Conservation (phyloP, 2,797 vertebrate genomes). For the Chromis chromis region DNA sequence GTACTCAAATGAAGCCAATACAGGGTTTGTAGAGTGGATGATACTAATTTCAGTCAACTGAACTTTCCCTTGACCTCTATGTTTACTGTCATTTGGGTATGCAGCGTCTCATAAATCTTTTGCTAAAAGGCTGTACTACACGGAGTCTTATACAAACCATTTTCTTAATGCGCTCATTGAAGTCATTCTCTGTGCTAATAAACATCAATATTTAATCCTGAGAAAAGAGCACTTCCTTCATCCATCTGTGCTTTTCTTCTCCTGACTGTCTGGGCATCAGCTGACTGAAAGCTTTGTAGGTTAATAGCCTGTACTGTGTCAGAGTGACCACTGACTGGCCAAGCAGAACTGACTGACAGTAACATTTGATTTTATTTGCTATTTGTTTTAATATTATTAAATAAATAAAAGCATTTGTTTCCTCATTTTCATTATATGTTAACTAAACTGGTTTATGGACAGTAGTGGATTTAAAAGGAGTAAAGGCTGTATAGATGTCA, state of each 20-base stretch:
- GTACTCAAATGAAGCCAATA: neutral
- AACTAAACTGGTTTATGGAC: no score
- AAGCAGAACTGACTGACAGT: no score
- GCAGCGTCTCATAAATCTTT: neutral
- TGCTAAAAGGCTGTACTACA: neutral
- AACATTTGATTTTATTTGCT: no score
- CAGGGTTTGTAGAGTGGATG: neutral
- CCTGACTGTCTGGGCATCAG: slow-evolving; percentile 25
- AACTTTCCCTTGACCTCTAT: neutral
- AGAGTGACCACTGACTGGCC: neutral
- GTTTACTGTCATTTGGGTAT: neutral
- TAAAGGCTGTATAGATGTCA: no score
- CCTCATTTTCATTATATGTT: no score
- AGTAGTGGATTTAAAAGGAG: no score
- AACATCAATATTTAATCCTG: slow-evolving; percentile 41
- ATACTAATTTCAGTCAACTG: neutral
- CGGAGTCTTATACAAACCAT: neutral
- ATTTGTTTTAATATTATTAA: no score
- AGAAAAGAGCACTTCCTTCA: slow-evolving; percentile 31
- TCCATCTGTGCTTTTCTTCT: slow-evolving; percentile 12
- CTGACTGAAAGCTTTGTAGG: slow-evolving; percentile 16
- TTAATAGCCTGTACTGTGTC: neutral
- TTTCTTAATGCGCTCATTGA: slow-evolving; percentile 9
- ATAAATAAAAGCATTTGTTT: no score
- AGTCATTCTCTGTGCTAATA: slow-evolving; percentile 1